Base-by-base conservation (phyloP, 35 echinoderm and acorn worm species). In the Holothuria glaberrima region DNA sequence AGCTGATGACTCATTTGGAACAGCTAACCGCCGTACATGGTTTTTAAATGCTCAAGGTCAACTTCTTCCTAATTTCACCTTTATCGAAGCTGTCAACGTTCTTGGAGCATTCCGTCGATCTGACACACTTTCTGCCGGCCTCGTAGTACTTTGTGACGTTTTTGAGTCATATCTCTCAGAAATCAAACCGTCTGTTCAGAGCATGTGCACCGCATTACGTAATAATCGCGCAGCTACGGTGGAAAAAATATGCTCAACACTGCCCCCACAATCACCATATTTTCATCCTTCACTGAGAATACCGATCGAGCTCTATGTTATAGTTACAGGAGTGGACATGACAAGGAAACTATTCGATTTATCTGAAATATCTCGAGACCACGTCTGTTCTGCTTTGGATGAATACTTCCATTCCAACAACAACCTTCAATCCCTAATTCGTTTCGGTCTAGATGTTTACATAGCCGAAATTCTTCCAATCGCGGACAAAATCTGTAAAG, bases 101-200 rank as follows among this genome's bases (percentile, higher is more conserved):
- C 19, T 64, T 5, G 80, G 80, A 34, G 56, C 56, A 17, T 62
- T 84, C 28, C 31, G 61, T 2, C 48, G 56, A 19, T 59, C 80
- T 61, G 80, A 30, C 13, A 84, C 52, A 28, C 45, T 84, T 84
- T 16, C 28, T 22, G 32, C 56, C 13, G 59, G 80, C 5, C 13
- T 9, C 0, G 28, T 9, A 16, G 52, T 84, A 3, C 28, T 84
- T 19, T 84, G 80, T 52, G 30, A 25, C 30, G 79, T 84, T 41
- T 84, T 78, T 48, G 74, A 78, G 74, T 35, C 74, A 48, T 48
- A 50, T 28, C 74, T 78, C 1, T 48, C 74, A 22, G 41, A 78
- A 17, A 14, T 54, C 12, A 9, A 54, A 14, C 50, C 50, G 13
- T 54, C 50, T 54, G 50, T 54, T 17, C 16, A 12, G 50, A 54